Evolutionary conservation across 1,140 invertebrate species (phyloP), one percentile per base, ranked within the genome.

Genomic region (Cephus cinctus): DNA sequence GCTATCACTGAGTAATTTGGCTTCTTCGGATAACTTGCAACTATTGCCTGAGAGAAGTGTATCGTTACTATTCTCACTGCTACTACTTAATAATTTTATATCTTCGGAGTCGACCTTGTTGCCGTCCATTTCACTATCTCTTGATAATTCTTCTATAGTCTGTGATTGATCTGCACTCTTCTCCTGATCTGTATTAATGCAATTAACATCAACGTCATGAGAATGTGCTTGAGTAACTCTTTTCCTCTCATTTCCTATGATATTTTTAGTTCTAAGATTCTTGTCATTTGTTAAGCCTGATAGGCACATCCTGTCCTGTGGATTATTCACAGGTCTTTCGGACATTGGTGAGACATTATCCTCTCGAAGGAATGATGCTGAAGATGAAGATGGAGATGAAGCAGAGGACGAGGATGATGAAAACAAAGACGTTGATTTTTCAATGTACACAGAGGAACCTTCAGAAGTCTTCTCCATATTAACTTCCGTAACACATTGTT

Each of bases 31-130:
- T 15, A 61, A 34, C 50, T 69, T 71, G 30, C 54, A 59, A 36
- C 50, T 59, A 15, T 58, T 71, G 4, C 61, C 43, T 2, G 68
- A 71, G 4, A 59, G 43, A n/a, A 67, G 49, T 14, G 67, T 76
- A n/a, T 76, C 75, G 12, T 71, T 77, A 47, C 73, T 77, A 22
- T 72, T 77, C 30, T 77, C 73, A 50, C 72, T 75, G 34, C 73
- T 63, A 22, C 71, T 73, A n/a, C n/a, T n/a, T 1, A 65, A 72
- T 14, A 74, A 38, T 40, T 76, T 77, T n/a, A 54, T 49, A 43
- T 76, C 73, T 39, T 75, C 73, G 4, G 57, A 58, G 30, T 74
- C 65, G 5, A 60, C 31, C 54, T 74, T 71, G 34, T 9, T 36
- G 4, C 55, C 59, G 36, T 75, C 69, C 1, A 62, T 38, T 46